Evolutionary conservation across 2,113 vertebrate genomes (phyloP).

Genomic region (Otocyon megalotis): DNA sequence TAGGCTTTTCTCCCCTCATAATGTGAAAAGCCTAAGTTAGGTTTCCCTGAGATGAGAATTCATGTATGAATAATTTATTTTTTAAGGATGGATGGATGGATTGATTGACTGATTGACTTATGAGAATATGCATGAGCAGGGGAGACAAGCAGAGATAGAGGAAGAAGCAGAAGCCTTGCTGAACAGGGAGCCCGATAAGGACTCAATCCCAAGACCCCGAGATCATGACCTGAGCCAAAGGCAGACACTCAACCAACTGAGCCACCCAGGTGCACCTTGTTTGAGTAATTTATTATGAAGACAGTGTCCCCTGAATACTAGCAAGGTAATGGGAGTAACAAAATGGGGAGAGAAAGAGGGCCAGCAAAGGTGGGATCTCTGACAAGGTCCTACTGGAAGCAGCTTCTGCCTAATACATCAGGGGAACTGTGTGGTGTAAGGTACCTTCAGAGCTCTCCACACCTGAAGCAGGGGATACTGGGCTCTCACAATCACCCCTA

Average conservation of each 20-base stretch:
- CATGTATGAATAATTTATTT: neutral
- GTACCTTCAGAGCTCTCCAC: neutral
- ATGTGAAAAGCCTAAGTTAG: neutral
- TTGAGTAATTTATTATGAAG: neutral
- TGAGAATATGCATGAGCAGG: no score
- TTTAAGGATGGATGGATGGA: neutral
- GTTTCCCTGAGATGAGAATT: neutral
- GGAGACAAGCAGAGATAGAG: neutral
- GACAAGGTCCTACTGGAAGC: neutral
- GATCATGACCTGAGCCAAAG: neutral
- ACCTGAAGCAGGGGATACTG: neutral
- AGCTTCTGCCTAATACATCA: neutral
- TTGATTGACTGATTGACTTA: neutral
- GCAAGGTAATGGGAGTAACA: neutral
- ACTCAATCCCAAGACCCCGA: neutral
- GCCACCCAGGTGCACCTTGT: neutral
- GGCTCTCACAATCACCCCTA: neutral
- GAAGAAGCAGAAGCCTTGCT: neutral
- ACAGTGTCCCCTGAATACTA: neutral
- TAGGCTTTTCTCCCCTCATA: neutral
- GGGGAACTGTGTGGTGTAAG: neutral
- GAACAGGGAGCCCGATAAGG: rapidly evolving
- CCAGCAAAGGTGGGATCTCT: neutral
- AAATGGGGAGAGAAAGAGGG: neutral
- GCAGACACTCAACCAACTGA: neutral